Evolutionary conservation across 2,113 vertebrate genomes (phyloP).

Genomic region (Microcebus jonahi): DNA sequence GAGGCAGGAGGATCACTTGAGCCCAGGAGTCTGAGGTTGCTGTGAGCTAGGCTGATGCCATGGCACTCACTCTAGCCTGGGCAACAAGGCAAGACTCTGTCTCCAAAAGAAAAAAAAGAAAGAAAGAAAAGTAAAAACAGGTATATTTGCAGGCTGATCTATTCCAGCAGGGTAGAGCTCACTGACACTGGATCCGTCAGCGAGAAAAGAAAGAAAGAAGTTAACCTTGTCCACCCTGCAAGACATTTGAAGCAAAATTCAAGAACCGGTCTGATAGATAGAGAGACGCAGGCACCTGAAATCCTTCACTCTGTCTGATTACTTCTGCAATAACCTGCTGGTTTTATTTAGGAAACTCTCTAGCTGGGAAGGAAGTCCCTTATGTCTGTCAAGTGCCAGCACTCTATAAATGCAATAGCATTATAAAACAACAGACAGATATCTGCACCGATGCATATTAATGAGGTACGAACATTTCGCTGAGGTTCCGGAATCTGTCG

Average conservation of each 20-base stretch:
- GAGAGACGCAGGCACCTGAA: slow-evolving; percentile 61
- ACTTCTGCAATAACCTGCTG: slow-evolving; percentile 65
- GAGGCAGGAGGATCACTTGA: no score
- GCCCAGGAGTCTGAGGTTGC: no score
- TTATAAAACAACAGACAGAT: slow-evolving; percentile 72
- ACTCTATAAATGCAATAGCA: slow-evolving; percentile 73
- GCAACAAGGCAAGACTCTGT: no score
- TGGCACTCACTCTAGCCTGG: no score
- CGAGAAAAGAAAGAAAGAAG: neutral
- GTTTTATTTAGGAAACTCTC: slow-evolving; percentile 72
- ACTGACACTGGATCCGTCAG: neutral
- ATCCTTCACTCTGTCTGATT: slow-evolving; percentile 47
- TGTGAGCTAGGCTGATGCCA: no score
- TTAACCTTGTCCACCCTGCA: neutral
- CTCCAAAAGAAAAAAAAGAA: neutral
- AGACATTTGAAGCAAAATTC: slow-evolving; percentile 56
- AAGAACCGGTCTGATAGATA: slow-evolving; percentile 15
- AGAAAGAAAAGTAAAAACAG: neutral
- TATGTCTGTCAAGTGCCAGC: slow-evolving; percentile 55
- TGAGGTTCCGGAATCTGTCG: slow-evolving; percentile 19
- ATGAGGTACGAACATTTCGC: slow-evolving; percentile 43
- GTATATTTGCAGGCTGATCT: neutral
- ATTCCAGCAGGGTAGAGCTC: neutral
- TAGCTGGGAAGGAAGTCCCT: slow-evolving; percentile 60
- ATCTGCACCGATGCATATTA: slow-evolving; percentile 74